Conservation (phyloP, 2,113 vertebrate species). For the Calyptommatus sinebrachiatus region DNA sequence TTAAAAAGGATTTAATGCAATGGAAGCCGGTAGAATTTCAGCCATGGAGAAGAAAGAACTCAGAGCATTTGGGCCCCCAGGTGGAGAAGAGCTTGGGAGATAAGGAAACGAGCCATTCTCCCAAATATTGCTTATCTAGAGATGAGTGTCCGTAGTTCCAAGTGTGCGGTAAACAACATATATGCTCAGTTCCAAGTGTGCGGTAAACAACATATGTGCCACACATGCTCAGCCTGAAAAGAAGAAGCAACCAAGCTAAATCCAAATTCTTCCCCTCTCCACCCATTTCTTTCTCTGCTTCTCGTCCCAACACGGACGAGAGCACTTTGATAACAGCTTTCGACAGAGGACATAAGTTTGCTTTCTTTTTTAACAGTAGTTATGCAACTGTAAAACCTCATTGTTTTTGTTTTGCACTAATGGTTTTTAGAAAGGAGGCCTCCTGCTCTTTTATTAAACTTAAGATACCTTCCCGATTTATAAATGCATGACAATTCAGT, state of each 20-base stretch:
- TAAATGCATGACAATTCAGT: constrained; percentile 74
- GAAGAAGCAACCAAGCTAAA: constrained; percentile 35
- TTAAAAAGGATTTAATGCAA: neutral
- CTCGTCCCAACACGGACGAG: neutral
- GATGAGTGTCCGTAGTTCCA: constrained; percentile 40
- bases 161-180: constrained; percentile 44
- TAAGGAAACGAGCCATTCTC: constrained; percentile 24
- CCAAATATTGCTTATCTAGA: constrained; percentile 33
- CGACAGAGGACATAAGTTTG: constrained; percentile 49
- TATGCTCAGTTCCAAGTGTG: constrained; percentile 42
- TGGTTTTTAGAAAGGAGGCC: constrained; percentile 73
- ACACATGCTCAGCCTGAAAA: constrained; percentile 48
- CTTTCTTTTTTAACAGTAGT: constrained; percentile 76
- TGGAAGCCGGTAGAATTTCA: constrained; percentile 46
- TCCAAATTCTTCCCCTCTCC: constrained; percentile 49
- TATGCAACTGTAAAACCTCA: constrained; percentile 86
- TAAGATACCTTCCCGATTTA: constrained; percentile 58
- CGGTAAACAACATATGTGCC: constrained; percentile 37
- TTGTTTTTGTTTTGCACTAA: constrained; percentile 92
- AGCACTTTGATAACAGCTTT: constrained; percentile 63
- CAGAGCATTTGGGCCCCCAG: constrained; percentile 42
- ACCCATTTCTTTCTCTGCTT: constrained; percentile 13
- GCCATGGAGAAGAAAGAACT: constrained; percentile 45
- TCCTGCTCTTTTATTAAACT: constrained; percentile 77
- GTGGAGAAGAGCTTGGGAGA: no score